Base-by-base conservation (phyloP, 1,140 invertebrate species). In the Lasaia peninsularis region DNA sequence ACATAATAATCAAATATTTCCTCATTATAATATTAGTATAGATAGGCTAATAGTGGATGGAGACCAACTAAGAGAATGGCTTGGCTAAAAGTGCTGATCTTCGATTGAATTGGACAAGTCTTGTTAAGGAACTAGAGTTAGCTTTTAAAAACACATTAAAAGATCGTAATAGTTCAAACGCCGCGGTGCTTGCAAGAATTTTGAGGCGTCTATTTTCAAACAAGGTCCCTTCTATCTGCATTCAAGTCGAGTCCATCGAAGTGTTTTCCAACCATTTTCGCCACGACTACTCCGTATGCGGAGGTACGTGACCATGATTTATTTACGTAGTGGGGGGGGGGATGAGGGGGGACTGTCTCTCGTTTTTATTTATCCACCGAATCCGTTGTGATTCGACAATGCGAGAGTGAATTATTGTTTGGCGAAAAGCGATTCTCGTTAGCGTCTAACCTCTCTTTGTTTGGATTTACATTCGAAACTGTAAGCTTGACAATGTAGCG, bases 251-350 rank as follows among this genome's bases (percentile, higher is more conserved):
- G 65, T 71, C 63, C 59, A 40, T 55, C 63, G 71, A 71, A 81
- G 78, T 79, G 76, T 79, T 81, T 79, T 79, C 78, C 76, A 58
- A 78, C 58, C 74, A 71, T 71, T 80, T 81, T 77, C 76, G 65
- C 72, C 57, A 53, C 71, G 66, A 65, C 61, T 59, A 71, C 69
- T 78, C 69, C 61, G 66, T 64, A 66, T 71, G 62, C 69, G 58
- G 53, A 54, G 48, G 56, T 56, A 71, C 69, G 62, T 67, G 61
- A 65, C 69, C 61, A 72, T 79, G 78, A 79, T 81, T 81, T 81
- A 79, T 81, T 78, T 78, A 77, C 65, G 62, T 52, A 50, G 56
- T 33, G 56, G 33, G 56, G 21, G 37, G 52, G 44, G 14, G 51
- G 51, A 58, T 37, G 50, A n/a, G 37, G 48, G 59, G 52, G 34